Evolutionary conservation across 2,113 vertebrate genomes (phyloP).

Genomic region (Oceanites oceanicus): DNA sequence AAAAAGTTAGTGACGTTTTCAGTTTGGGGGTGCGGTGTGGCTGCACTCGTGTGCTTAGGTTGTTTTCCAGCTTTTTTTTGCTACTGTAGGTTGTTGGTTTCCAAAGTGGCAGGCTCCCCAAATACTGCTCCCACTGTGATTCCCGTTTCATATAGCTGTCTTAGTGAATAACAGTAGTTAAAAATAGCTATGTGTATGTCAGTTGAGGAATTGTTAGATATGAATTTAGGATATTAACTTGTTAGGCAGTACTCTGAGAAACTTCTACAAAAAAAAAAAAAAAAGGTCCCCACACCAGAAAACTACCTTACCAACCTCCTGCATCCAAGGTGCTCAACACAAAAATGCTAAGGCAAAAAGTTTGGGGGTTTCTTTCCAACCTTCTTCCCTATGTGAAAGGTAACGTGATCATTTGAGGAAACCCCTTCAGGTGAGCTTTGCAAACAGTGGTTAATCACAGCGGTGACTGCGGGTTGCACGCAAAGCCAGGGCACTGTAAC

Average conservation of each 20-base stretch:
- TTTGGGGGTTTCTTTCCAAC: neutral
- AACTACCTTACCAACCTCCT: too few species aligned
- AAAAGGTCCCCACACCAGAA: neutral
- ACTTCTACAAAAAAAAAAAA: too few species aligned
- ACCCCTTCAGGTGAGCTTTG: neutral
- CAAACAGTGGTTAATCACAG: neutral
- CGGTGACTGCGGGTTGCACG: accelerated
- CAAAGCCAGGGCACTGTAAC: accelerated
- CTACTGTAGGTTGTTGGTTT: neutral
- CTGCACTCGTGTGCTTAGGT: accelerated
- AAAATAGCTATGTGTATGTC: neutral
- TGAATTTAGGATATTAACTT: neutral
- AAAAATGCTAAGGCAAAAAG: neutral
- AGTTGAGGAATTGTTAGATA: neutral
- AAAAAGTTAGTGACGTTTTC: accelerated
- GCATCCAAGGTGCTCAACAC: too few species aligned
- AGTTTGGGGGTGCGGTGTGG: accelerated
- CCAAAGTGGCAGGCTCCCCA: accelerated
- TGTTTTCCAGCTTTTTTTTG: neutral
- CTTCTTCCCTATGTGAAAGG: accelerated
- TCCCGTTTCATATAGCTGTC: neutral
- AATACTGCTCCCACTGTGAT: accelerated
- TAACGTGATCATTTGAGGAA: accelerated
- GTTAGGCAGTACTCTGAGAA: neutral
- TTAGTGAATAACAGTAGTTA: neutral